These are phyloP conservation scores for Muntiacus muntjak DNA, from an alignment of 2,113 vertebrate genomes.

Conservation along the genomic window DNA sequence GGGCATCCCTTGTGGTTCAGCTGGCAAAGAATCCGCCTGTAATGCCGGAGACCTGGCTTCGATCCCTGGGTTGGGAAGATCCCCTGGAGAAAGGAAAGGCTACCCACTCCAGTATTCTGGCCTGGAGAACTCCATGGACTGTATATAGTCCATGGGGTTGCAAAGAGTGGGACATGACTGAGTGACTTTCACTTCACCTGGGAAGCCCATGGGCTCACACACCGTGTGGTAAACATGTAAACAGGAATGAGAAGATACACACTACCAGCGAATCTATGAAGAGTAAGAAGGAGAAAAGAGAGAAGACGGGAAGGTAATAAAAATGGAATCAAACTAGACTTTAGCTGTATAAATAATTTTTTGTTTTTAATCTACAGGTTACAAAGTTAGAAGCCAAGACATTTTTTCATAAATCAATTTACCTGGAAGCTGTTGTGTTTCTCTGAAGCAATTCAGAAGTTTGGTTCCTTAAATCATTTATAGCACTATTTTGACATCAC, in stretches of 20 bases:
- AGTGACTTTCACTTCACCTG: not conserved
- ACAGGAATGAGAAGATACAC: not conserved
- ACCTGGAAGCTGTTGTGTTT: not conserved
- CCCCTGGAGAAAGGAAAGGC: not conserved
- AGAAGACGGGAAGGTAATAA: not conserved
- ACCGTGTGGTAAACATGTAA: not conserved
- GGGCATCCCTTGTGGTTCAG: not conserved
- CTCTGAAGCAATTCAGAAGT: not conserved
- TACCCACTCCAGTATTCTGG: not conserved
- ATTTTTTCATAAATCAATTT: not conserved
- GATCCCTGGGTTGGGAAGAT: fast-evolving
- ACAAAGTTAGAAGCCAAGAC: not conserved
- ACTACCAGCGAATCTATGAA: not conserved
- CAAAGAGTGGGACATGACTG: not conserved
- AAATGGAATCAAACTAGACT: not conserved
- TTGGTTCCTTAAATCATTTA: not conserved
- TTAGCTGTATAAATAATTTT: not conserved
- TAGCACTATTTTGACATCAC: not conserved
- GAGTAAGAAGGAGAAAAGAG: not conserved
- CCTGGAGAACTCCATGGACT: not conserved
- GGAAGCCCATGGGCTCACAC: not conserved
- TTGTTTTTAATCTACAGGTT: not conserved
- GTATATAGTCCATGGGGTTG: not conserved
- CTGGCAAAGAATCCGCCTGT: not conserved
- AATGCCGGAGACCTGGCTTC: not conserved